Evolutionary conservation across 2,797 vertebrate genomes (phyloP), one percentile per base, ranked within the genome.

Genomic region (Gila robusta): DNA sequence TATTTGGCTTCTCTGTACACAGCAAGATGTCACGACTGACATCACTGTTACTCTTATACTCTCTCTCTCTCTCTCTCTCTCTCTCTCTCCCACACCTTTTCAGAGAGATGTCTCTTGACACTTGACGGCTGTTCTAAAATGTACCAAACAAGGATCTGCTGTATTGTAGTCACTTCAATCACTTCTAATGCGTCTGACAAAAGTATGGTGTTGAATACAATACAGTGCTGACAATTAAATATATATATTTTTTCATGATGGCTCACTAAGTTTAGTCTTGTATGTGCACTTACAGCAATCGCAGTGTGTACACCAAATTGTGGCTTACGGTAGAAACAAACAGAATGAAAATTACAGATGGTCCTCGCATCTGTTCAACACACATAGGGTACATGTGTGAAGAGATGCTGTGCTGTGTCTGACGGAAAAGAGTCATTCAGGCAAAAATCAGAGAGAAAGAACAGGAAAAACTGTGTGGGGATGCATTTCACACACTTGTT

Each of bases 291-390:
- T 86, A 88, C 69, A 86, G 77, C 79, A 82, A 85, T 85, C 66
- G 76, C 83, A 86, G 26, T 78, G 69, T 92, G 89, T 88, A 72
- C 81, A 86, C 79, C 91, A 90, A 86, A 91, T 91, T 93, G 90
- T 92, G 91, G 88, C 90, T 93, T 82, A 89, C 89, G 89, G 89
- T 87, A 89, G 91, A 93, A 92, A 91, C 91, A 94, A 92, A 93
- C 88, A 90, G 89, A 94, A 93, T 76, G 87, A 86, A 93, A 93
- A 91, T 89, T 91, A 87, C 81, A 83, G 90, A 89, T 89, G 88
- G 89, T 89, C 73, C 87, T 89, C 87, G 87, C 89, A 85, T 82
- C 70, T 87, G 88, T 91, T 92, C 70, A 90, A 87, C 80, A 91
- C 89, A 87, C 49, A 74, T 82, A 81, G 81, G 47, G 64, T 76